Percentiles rank a stretch among this genome's conserved stretches.
Conservation (phyloP, 1,140 invertebrate genomes). For the Micrasema longulum region DNA sequence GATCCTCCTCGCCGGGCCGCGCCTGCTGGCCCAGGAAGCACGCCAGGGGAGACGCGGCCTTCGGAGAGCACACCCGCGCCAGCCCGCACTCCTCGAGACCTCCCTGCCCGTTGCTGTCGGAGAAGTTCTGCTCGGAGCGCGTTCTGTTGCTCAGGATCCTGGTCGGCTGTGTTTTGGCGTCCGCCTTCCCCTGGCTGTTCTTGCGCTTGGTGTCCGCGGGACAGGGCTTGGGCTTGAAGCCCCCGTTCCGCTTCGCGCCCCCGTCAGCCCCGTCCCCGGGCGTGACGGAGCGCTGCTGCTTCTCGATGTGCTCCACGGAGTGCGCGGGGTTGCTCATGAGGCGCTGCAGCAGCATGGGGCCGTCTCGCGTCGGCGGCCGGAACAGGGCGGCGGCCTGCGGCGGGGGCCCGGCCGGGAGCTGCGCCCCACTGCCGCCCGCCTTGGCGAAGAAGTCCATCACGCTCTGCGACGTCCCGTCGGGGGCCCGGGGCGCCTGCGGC, state of each 20-base stretch:
- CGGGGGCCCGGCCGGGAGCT: conserved; percentile 65
- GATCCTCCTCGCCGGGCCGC: conserved; percentile 56
- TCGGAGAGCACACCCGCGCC: conserved; percentile 63
- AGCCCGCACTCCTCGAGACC: no score
- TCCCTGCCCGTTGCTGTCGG: conserved; percentile 48
- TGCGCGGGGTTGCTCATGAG: conserved; percentile 85
- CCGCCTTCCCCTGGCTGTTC: conserved; percentile 57
- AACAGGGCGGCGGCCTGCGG: conserved; percentile 61
- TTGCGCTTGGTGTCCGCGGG: conserved; percentile 62
- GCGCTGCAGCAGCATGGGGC: conserved; percentile 72
- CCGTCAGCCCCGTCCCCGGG: conserved; percentile 62
- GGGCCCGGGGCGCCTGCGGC: conserved; percentile 59
- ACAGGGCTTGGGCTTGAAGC: conserved; percentile 65
- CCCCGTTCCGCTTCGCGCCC: conserved; percentile 55
- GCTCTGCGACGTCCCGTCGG: conserved; percentile 76
- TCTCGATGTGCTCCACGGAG: conserved; percentile 89
- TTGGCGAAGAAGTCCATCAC: conserved; percentile 89
- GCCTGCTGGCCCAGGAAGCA: conserved; percentile 63
- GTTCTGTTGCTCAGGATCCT: conserved; percentile 56
- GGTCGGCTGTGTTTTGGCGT: conserved; percentile 49
- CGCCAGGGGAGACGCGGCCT: conserved; percentile 65
- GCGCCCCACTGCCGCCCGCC: conserved; percentile 75
- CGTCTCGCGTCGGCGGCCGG: conserved; percentile 64
- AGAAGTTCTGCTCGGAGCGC: conserved; percentile 63
- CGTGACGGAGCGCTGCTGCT: conserved; percentile 82